Evolutionary conservation across 2,113 vertebrate genomes (phyloP).

Genomic region (Rattus rattus): DNA sequence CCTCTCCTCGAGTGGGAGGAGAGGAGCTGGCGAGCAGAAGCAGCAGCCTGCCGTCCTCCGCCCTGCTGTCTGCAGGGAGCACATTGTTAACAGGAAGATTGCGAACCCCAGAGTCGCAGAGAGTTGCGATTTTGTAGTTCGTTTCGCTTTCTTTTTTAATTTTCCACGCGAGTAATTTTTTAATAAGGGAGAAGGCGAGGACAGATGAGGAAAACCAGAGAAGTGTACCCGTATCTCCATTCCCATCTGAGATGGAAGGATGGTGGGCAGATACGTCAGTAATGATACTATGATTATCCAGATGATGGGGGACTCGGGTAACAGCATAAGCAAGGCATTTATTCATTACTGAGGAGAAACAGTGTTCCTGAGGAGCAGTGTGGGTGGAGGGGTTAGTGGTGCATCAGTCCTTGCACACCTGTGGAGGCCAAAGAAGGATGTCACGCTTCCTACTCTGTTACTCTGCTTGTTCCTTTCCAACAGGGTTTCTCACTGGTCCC

Average conservation of each 20-base stretch:
- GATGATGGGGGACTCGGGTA: neutral
- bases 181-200: conserved; percentile 73
- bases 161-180: conserved; percentile 79
- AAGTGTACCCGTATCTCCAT: neutral
- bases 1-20: neutral
- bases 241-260: conserved; percentile 32
- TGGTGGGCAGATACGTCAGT: conserved; percentile 1
- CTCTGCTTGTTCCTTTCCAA: neutral
- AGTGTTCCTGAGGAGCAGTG: neutral
- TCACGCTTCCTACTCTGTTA: too few relatives aligned
- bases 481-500: neutral
- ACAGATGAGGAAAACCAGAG: conserved; percentile 50
- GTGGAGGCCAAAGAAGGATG: neutral
- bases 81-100: conserved; percentile 72
- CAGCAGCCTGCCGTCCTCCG: neutral
- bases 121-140: conserved; percentile 64
- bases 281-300: neutral
- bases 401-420: neutral
- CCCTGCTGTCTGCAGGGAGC: conserved; percentile 7
- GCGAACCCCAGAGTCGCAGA: conserved; percentile 26
- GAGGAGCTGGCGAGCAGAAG: neutral
- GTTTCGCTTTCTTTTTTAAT: conserved; percentile 79
- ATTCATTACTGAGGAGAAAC: neutral
- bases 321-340: neutral
- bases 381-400: fast-evolving